phyloP scores from a whole-genome alignment of 2,113 vertebrate genomes.

The Lophura nycthemera region DNA sequence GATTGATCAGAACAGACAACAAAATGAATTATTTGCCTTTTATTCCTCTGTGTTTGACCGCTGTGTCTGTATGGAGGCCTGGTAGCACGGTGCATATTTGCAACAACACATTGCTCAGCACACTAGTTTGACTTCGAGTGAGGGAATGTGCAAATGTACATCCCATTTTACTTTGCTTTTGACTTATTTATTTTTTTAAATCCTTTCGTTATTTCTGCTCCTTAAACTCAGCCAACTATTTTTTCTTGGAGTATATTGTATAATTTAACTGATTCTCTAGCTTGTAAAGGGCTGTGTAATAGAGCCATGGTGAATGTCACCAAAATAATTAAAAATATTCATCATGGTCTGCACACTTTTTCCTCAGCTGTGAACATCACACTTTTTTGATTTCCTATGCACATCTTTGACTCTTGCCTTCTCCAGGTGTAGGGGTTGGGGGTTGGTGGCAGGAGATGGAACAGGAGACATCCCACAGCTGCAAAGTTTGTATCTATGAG shows the following conservation, averaged over 20 bases:
- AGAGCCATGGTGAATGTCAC: rapidly evolving
- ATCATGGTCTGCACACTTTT: neutral
- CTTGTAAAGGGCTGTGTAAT: neutral
- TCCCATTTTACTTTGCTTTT: neutral
- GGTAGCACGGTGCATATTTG: neutral
- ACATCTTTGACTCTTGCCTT: too few species aligned
- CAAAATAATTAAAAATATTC: neutral
- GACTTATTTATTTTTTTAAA: neutral
- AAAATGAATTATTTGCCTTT: neutral
- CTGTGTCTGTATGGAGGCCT: neutral
- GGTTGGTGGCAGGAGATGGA: rapidly evolving
- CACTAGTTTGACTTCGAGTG: neutral
- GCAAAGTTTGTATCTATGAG: neutral
- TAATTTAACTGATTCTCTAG: neutral
- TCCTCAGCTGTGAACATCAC: neutral
- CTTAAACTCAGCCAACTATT: neutral
- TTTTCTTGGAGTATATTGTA: neutral
- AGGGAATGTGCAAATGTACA: neutral
- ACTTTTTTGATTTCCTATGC: neutral
- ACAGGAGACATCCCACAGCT: rapidly evolving
- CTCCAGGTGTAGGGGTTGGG: rapidly evolving
- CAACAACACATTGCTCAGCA: neutral
- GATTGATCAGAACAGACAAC: neutral
- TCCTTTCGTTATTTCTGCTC: neutral
- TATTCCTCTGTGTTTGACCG: neutral